Conservation (phyloP, 2,113 vertebrate genomes). For the Hepsetus odoe region DNA sequence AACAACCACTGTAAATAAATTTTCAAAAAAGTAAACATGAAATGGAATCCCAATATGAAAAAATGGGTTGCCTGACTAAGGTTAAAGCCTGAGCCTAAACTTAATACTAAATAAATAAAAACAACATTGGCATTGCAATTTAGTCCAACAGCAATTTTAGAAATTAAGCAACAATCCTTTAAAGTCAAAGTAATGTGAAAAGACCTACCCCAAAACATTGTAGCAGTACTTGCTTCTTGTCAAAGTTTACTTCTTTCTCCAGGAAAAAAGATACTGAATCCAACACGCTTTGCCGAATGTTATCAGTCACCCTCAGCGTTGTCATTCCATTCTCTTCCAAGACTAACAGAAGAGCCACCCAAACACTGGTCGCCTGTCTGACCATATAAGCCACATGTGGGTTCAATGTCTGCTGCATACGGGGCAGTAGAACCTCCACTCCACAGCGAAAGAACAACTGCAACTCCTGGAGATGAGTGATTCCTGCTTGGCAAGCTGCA, state of each 20-base stretch:
- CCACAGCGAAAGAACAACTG: constrained; percentile 71
- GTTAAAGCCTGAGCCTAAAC: too few species aligned
- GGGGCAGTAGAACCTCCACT: constrained; percentile 64
- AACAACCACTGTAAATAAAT: too few species aligned
- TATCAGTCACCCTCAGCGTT: constrained; percentile 64
- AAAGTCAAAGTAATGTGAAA: not conserved
- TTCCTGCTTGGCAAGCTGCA: constrained; percentile 65
- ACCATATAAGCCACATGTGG: constrained; percentile 57
- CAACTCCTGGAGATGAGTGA: constrained; percentile 59
- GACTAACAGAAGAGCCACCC: constrained; percentile 70
- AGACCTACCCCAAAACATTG: constrained; percentile 80
- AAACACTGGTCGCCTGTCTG: constrained; percentile 64
- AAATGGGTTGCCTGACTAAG: too few species aligned
- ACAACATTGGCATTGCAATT: not conserved
- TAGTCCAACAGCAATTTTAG: not conserved
- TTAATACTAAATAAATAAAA: not conserved
- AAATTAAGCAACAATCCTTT: not conserved
- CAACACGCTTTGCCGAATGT: constrained; percentile 65
- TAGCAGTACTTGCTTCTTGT: constrained; percentile 74
- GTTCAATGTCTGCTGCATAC: constrained; percentile 56
- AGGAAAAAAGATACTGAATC: constrained; percentile 62
- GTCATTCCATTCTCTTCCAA: constrained; percentile 73
- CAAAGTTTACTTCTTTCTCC: constrained; percentile 62
- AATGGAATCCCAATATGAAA: too few species aligned
- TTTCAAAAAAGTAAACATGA: too few species aligned